These are phyloP conservation scores for Phoronis australis DNA, from an alignment of 2,888 invertebrate genomes.

Conservation along the genomic window DNA sequence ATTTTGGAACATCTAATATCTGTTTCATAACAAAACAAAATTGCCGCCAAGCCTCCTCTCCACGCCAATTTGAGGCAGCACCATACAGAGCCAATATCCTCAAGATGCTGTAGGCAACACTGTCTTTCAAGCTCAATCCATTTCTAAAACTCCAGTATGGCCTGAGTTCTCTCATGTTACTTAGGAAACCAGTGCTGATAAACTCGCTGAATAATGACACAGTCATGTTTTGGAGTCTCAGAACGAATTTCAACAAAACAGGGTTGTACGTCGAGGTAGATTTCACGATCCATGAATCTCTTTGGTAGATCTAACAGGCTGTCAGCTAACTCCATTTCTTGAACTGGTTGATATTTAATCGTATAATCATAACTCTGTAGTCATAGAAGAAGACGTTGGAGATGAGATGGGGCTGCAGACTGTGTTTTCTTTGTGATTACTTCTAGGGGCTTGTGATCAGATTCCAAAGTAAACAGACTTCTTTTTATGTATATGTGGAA, in stretches of 20 bases:
- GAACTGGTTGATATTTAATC: constrained; percentile 11
- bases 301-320: constrained; percentile 12
- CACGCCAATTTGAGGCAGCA: too few relatives aligned
- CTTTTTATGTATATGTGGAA: constrained; percentile 23
- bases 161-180: constrained; percentile 1
- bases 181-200: constrained; percentile 9
- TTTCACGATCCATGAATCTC: too few relatives aligned
- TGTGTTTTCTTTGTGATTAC: constrained; percentile 8
- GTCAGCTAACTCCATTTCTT: constrained; percentile 14
- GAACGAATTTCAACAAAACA: constrained; percentile 1
- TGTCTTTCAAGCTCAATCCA: constrained; percentile 9
- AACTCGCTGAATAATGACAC: constrained; percentile 6
- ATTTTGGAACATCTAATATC: too few relatives aligned
- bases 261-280: too few relatives aligned
- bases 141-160: constrained; percentile 11
- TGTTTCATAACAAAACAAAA: too few relatives aligned
- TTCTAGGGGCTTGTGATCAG: constrained; percentile 24
- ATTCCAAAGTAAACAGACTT: constrained; percentile 13
- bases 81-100: too few relatives aligned
- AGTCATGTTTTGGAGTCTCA: constrained; percentile 3
- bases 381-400: constrained; percentile 13
- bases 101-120: too few relatives aligned
- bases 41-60: too few relatives aligned
- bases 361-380: constrained; percentile 14
- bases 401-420: constrained; percentile 8